These are phyloP conservation scores for Conger conger DNA, from an alignment of 2,113 vertebrate genomes.

Conservation along the genomic window DNA sequence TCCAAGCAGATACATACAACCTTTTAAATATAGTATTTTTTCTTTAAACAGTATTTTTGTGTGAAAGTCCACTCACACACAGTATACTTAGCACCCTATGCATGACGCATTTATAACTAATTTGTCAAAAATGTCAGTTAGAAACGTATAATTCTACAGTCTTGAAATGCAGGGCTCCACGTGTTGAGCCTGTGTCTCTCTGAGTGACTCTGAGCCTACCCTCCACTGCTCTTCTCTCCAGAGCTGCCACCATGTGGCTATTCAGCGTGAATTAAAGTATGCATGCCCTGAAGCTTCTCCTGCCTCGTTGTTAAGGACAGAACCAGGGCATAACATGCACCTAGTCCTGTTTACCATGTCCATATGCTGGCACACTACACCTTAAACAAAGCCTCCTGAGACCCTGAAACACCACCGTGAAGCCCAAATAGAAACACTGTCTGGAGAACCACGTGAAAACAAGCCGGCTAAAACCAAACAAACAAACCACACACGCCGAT, in stretches of 20 bases:
- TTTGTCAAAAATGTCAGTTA: too few species aligned
- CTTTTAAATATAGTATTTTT: too few species aligned
- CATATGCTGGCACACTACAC: neutral
- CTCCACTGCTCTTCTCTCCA: neutral
- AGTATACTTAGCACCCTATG: too few species aligned
- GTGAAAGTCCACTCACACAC: too few species aligned
- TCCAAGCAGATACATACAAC: too few species aligned
- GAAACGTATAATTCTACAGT: too few species aligned
- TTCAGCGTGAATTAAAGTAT: constrained; percentile 6
- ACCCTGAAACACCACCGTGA: neutral
- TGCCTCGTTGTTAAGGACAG: constrained; percentile 3
- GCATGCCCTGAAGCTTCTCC: constrained; percentile 11
- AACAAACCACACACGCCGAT: neutral
- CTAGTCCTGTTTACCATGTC: neutral
- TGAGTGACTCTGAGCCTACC: neutral
- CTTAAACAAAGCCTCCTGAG: neutral
- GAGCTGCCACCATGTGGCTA: constrained; percentile 30
- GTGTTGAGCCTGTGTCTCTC: neutral
- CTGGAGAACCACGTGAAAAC: neutral
- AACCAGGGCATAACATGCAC: constrained; percentile 14
- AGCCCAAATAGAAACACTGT: neutral
- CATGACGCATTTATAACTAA: too few species aligned
- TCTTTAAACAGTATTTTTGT: too few species aligned
- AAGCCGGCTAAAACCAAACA: neutral
- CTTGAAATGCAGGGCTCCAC: neutral